phyloP scores from a whole-genome alignment of 2,888 invertebrate genomes.

The Vandiemenella viatica region DNA sequence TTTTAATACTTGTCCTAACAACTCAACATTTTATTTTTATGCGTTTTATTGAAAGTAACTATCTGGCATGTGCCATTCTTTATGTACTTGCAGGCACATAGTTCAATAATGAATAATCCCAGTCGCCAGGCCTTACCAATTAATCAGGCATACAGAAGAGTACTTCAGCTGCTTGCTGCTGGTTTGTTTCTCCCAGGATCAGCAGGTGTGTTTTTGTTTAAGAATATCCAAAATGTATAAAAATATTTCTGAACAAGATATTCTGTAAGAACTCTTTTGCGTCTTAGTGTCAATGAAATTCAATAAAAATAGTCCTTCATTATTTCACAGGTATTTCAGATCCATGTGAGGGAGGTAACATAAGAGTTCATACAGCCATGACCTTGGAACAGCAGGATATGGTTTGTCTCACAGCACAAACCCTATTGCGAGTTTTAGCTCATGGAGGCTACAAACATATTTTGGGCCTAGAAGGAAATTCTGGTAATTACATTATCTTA shows the following conservation, averaged over 20 bases:
- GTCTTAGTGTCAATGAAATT: too few species aligned
- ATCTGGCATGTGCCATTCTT: too few species aligned
- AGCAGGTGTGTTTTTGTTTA: constrained; percentile 49
- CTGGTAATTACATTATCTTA: too few species aligned
- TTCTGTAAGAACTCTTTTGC: too few species aligned
- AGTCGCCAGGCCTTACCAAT: constrained; percentile 82
- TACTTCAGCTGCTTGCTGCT: constrained; percentile 79
- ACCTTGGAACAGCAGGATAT: constrained; percentile 82
- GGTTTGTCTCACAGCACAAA: constrained; percentile 89
- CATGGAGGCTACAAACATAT: constrained; percentile 91
- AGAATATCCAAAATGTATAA: too few species aligned
- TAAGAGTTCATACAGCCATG: constrained; percentile 80
- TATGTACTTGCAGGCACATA: constrained; percentile 53
- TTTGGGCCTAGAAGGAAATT: constrained; percentile 44
- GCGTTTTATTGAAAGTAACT: too few species aligned
- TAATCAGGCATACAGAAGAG: constrained; percentile 79
- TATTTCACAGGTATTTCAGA: constrained; percentile 51
- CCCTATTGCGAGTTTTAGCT: constrained; percentile 72
- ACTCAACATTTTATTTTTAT: too few species aligned
- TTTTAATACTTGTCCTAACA: too few species aligned
- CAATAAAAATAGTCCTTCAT: too few species aligned
- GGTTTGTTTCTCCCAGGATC: constrained; percentile 92
- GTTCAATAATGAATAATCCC: constrained; percentile 92
- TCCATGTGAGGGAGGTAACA: constrained; percentile 82
- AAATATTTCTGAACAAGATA: too few species aligned